Conservation (phyloP, 2,113 vertebrate genomes). For the Tylochromis polylepis region DNA sequence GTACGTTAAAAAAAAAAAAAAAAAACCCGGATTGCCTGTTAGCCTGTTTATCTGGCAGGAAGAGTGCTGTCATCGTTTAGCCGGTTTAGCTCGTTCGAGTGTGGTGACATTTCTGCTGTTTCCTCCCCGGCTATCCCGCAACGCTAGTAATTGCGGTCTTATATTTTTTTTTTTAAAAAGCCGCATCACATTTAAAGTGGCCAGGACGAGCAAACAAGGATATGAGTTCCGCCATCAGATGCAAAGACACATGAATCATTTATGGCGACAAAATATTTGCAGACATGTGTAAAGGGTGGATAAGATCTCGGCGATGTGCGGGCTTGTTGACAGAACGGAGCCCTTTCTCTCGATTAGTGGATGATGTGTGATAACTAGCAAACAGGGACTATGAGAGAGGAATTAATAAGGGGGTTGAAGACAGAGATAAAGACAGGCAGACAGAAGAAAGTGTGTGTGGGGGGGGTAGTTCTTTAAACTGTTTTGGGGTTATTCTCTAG, state of each 20-base stretch:
- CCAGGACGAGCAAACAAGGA: slow-evolving; percentile 40
- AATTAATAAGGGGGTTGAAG: slow-evolving; percentile 22
- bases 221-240: slow-evolving; percentile 35
- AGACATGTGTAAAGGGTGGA: slow-evolving; percentile 38
- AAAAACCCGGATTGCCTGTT: slow-evolving; percentile 31
- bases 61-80: slow-evolving; percentile 56
- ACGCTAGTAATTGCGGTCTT: slow-evolving; percentile 39
- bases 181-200: slow-evolving; percentile 23
- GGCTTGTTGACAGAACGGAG: slow-evolving; percentile 45
- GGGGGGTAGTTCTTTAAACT: background rate
- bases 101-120: slow-evolving; percentile 55
- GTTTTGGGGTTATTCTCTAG: slow-evolving; percentile 9
- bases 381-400: background rate
- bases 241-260: slow-evolving; percentile 51
- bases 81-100: slow-evolving; percentile 53
- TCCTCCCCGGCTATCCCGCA: slow-evolving; percentile 25
- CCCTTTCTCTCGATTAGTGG: slow-evolving; percentile 20
- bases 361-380: slow-evolving; percentile 26
- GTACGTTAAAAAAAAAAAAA: slow-evolving; percentile 23
- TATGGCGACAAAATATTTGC: slow-evolving; percentile 45
- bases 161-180: slow-evolving; percentile 25
- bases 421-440: background rate
- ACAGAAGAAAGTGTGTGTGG: background rate
- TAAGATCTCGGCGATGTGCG: slow-evolving; percentile 43
- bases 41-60: slow-evolving; percentile 45